Evolutionary conservation across 2,888 invertebrate species (phyloP), one percentile per base, ranked within the genome.

Genomic region (Cosmopolites sordidus): DNA sequence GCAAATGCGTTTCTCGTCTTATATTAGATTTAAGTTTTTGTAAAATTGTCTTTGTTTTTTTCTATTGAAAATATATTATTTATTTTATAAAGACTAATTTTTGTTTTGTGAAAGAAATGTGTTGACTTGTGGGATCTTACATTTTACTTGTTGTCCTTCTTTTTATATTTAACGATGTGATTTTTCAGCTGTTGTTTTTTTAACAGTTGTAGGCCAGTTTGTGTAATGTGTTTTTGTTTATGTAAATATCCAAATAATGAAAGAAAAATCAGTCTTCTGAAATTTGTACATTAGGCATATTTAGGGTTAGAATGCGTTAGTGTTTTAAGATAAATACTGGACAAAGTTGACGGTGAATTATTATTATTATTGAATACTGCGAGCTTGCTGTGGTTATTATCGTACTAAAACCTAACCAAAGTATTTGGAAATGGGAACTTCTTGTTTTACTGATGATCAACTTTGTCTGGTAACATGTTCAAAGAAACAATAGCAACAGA

Each of bases 121-220:
- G 4, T 33, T 33, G 27, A 27, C 39, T 39, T 12, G 14, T 12
- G 33, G 45, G 45, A 45, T 45, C 45, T 45, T 45, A 16, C 45
- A 45, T 37, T 45, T 38, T 18, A 37, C 8, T 12, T 33, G 38
- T 38, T 45, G n/a, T 18, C 17, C 33, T 15, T 33, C 8, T 45
- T 37, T 16, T 27, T 27, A 47, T 38, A 17, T 39, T 47, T 38
- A 46, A 47, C 14, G 27, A 37, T 47, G 47, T 47, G 47, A 47
- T 47, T 47, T n/a, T 47, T 27, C 40, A 47, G 16, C 47, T 47
- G 47, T 39, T 4, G 12, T 22, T 37, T 33, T 6, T 37, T 47
- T 27, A 45, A 27, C 47, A 40, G 47, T 39, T 47, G 39, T 39
- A 9, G 47, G 47, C 47, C 47, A 47, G 47, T 47, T 40, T 16